Base-by-base conservation (phyloP, 2,888 invertebrate genomes). In the Pheosia gnoma region DNA sequence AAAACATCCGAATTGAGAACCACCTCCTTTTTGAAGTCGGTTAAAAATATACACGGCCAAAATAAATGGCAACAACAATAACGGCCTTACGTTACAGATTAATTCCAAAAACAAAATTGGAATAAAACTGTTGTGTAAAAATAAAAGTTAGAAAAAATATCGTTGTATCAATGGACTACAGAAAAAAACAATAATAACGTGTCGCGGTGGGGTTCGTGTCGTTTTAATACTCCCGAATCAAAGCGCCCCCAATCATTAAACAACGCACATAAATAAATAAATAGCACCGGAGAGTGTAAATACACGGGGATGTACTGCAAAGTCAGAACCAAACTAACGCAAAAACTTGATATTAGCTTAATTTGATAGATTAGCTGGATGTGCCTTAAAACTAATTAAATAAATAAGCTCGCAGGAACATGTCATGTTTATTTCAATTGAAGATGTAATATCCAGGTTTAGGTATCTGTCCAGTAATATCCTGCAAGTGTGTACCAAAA, bases 171-270 rank as follows among this genome's bases (percentile, higher is more conserved):
- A 78, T 77, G 74, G 74, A 77, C 74, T 77, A 71, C 2, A 78
- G 64, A 39, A 75, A 78, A 77, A 77, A 79, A 80, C 77, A 76
- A 76, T 74, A 77, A 76, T 77, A 69, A 70, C 74, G 68, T 70
- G 67, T 75, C 72, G 45, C 57, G 45, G 57, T 45, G 36, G 66
- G 62, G 66, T 66, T 69, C 75, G 84, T 81, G 83, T 84, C 80
- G 79, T 81, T 87, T 89, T 88, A 86, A 88, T 90, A 84, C 84
- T 76, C 77, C 72, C 68, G 80, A 89, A 90, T 89, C 86, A 90
- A 87, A 86, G 86, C 86, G 75, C 90, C 91, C 87, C 87, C 85
- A 88, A 85, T 87, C 82, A 90, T 90, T 90, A 90, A 88, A 86
- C 84, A 84, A 77, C 76, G 80, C 81, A 81, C 81, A 84, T 89